These are phyloP conservation scores for Lasioglossum morio DNA, from an alignment of 2,888 invertebrate species.

Conservation along the genomic window DNA sequence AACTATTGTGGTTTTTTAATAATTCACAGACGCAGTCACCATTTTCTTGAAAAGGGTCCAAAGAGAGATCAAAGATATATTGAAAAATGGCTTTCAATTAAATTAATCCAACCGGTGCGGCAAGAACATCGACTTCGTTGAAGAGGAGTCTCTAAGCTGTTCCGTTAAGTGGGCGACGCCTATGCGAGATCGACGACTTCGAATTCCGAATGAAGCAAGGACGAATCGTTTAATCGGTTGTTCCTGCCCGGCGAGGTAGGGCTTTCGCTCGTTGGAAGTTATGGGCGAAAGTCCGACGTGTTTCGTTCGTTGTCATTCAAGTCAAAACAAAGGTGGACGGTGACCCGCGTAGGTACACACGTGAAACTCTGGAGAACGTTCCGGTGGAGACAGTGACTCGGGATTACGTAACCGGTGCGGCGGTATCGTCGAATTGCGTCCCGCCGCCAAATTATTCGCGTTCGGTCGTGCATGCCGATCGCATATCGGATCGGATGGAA, in stretches of 20 bases:
- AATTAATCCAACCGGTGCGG: no score
- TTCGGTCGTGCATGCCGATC: conserved; percentile 29
- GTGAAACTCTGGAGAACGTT: conserved; percentile 5
- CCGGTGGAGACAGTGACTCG: not conserved
- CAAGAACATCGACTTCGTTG: no score
- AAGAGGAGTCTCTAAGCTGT: not conserved
- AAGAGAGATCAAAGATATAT: no score
- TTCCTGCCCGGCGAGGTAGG: not conserved
- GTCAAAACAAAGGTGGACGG: not conserved
- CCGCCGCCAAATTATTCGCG: conserved; percentile 13
- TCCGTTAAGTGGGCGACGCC: not conserved
- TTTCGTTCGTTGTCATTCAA: not conserved
- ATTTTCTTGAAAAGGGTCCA: no score
- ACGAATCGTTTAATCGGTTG: not conserved
- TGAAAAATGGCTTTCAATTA: no score
- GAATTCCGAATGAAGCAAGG: not conserved
- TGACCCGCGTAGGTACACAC: not conserved
- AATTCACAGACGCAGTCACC: no score
- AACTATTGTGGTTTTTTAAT: no score
- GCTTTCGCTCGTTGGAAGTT: not conserved
- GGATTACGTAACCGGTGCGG: conserved; percentile 26
- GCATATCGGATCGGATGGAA: conserved; percentile 10
- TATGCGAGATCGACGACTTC: not conserved
- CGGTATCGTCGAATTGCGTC: not conserved
- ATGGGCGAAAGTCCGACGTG: not conserved